Evolutionary conservation across 2,113 vertebrate genomes (phyloP).

Genomic region (Macquaria ambigua): DNA sequence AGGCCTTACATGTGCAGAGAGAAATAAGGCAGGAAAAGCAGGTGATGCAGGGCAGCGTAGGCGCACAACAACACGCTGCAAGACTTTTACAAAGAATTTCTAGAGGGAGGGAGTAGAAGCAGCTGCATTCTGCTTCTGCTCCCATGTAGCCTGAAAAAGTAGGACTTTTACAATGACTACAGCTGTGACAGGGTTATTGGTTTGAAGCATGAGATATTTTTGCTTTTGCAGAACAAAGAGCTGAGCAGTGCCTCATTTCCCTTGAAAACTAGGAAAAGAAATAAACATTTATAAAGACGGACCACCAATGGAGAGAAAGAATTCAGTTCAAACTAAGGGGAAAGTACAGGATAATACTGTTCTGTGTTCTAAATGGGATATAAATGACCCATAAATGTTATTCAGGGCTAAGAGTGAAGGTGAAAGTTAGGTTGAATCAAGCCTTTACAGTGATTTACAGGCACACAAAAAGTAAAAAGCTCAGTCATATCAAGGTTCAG

Average conservation of each 20-base stretch:
- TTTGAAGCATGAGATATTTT: not conserved
- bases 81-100: not conserved
- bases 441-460: not conserved
- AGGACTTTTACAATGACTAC: not conserved
- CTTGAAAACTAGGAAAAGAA: not conserved
- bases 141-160: not conserved
- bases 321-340: not conserved
- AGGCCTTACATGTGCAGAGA: not conserved
- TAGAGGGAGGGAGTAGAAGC: not conserved
- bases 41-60: constrained; percentile 19
- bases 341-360: not conserved
- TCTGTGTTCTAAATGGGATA: not conserved
- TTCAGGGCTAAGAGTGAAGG: not conserved
- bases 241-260: constrained; percentile 20
- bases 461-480: not conserved
- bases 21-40: not conserved
- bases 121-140: not conserved
- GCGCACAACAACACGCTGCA: not conserved
- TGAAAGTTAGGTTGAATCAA: constrained; percentile 2
- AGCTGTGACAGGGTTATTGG: not conserved
- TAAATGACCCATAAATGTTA: not conserved
- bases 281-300: not conserved
- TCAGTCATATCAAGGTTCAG: constrained; percentile 34
- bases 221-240: constrained; percentile 7
- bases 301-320: not conserved